Percentiles rank a stretch among this genome's conserved stretches.
phyloP scores from a whole-genome alignment of 2,888 invertebrate species.

The Anodontia alba region DNA sequence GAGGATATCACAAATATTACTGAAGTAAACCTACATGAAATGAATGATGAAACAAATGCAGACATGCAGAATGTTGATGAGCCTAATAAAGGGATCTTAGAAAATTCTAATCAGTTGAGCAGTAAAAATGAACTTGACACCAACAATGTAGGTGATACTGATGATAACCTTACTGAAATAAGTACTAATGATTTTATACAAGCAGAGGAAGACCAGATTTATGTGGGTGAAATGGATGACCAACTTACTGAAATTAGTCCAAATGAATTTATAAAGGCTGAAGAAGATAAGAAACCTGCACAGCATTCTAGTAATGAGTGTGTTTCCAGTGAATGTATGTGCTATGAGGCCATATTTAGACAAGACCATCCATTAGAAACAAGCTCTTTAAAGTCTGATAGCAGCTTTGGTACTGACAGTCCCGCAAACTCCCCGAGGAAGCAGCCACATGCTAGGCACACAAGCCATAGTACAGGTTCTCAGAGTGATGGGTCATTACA shows the following conservation, averaged over 20 bases:
- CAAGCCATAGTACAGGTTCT: conserved; percentile 54
- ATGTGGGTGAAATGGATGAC: background rate
- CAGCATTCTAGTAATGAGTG: conserved; percentile 33
- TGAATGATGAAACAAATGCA: background rate
- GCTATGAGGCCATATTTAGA: conserved; percentile 69
- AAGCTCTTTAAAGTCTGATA: conserved; percentile 74
- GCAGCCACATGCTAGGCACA: conserved; percentile 30
- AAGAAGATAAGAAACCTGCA: conserved; percentile 40
- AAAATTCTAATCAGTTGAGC: background rate
- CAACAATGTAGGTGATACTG: background rate
- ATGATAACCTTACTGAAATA: background rate
- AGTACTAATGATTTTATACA: background rate
- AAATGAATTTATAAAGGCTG: conserved; percentile 14
- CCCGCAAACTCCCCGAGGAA: conserved; percentile 61
- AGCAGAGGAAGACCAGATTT: background rate
- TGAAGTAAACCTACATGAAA: background rate
- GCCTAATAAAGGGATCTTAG: background rate
- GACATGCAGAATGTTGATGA: background rate
- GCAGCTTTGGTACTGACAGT: conserved; percentile 60
- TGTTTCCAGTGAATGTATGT: conserved; percentile 59
- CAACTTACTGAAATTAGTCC: background rate
- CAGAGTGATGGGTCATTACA: conserved; percentile 56
- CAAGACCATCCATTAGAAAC: conserved; percentile 74
- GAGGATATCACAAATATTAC: background rate
- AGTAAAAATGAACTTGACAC: background rate